phyloP scores from a whole-genome alignment of 2,113 vertebrate species.

The Odocoileus hemionus region DNA sequence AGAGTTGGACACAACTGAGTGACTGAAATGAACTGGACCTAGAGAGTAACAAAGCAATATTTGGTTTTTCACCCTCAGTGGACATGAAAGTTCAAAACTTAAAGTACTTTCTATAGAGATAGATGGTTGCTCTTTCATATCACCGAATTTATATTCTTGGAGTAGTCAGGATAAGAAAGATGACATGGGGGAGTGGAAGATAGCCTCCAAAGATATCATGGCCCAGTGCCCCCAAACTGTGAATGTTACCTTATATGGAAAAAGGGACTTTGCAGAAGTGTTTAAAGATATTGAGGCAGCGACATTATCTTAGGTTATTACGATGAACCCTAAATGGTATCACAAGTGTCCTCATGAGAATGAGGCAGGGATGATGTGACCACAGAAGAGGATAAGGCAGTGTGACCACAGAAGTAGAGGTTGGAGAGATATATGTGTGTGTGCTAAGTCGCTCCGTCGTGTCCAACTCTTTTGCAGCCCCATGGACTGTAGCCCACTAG shows the following conservation, averaged over 20 bases:
- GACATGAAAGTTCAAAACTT: not conserved
- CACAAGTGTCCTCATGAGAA: not conserved
- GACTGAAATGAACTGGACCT: not conserved
- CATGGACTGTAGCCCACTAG: not conserved
- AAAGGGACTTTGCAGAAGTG: not conserved
- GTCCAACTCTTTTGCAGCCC: not conserved
- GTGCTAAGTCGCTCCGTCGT: not conserved
- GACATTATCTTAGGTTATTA: not conserved
- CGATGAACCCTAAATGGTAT: not conserved
- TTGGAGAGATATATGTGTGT: not conserved
- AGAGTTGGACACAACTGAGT: not conserved
- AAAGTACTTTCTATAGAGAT: not conserved
- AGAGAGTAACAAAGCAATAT: not conserved
- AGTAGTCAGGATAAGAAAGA: not conserved
- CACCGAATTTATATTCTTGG: not conserved
- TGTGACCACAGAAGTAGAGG: not conserved
- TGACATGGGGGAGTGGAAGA: not conserved
- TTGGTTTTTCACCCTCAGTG: not conserved
- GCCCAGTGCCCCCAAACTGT: not conserved
- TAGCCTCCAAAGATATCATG: not conserved
- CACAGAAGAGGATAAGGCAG: not conserved
- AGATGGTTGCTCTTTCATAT: not conserved
- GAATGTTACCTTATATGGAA: not conserved
- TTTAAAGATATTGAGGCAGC: not conserved
- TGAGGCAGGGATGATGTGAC: not conserved